Conservation (phyloP, 1,140 invertebrate species). For the Hyphantria cunea region DNA sequence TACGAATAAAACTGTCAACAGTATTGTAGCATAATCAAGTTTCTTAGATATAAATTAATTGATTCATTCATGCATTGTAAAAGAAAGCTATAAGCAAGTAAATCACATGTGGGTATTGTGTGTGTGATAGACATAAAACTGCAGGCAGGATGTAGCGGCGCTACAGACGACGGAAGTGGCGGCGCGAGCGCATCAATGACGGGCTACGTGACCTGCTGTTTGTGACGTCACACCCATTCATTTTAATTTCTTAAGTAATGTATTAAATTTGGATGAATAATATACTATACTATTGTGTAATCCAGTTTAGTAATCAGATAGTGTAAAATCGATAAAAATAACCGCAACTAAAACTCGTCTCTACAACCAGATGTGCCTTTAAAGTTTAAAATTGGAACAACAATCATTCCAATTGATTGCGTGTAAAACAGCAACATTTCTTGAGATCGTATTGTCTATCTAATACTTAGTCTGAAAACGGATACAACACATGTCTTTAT, state of each 20-base stretch:
- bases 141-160: conserved; percentile 66
- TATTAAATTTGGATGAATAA: conserved; percentile 7
- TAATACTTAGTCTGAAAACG: neutral
- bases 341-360: neutral
- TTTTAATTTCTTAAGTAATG: conserved; percentile 12
- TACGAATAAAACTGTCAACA: neutral
- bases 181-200: conserved; percentile 53
- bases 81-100: conserved; percentile 23
- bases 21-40: too few species aligned
- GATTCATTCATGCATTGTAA: neutral
- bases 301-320: neutral
- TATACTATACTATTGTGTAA: neutral
- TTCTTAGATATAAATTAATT: too few species aligned
- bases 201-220: conserved; percentile 43
- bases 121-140: conserved; percentile 40
- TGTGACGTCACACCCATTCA: conserved; percentile 41
- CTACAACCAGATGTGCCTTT: neutral
- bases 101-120: conserved; percentile 29
- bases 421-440: conserved; percentile 1
- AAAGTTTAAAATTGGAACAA: neutral
- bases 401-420: neutral
- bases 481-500: conserved; percentile 18
- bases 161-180: conserved; percentile 56
- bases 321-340: neutral
- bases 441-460: neutral